Evolutionary conservation across 2,888 invertebrate species (phyloP), one percentile per base, ranked within the genome.

Genomic region (Drosophila rubida): DNA sequence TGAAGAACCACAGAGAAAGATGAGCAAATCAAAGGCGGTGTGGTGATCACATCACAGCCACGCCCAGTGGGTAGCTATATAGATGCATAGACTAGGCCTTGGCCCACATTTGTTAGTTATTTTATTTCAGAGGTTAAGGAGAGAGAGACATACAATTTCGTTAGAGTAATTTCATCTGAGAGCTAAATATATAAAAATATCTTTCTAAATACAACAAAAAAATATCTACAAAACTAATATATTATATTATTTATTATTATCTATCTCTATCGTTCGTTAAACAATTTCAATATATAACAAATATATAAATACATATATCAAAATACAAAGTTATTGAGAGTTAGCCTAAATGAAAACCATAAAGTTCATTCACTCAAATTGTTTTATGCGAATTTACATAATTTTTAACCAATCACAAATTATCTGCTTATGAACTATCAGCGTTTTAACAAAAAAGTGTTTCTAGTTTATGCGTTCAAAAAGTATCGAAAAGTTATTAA

Each of bases 391-490:
- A 79, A 77, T 74, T 69, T 72, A 76, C 68, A 69, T 62, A 76
- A 79, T 67, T 59, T 68, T 69, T 39, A 73, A 69, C 39, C 72
- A 63, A 62, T 50, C 63, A 69, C 37, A 39, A 64, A 49, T 50
- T 71, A 69, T 69, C 69, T 77, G 48, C 73, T 70, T 76, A 65
- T 67, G 63, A 76, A 75, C 74, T 77, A 66, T 61, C 73, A 54
- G 44, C 32, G 66, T 70, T 70, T 61, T 65, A 65, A 69, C 46
- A 80, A 66, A 69, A 69, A 62, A 60, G 62, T 70, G 74, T 80
- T 80, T 83, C 80, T 77, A 82, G 83, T 80, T 82, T 61, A 72
- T 76, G 79, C 79, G 79, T 78, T 78, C 54, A 45, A 60, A 64
- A 69, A 68, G 72, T 60, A 67, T 75, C 66, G 50, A 77, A 80